A percentile compares a stretch with the other conserved stretches of the same genome.
phyloP scores from a whole-genome alignment of 30 jellyfish, hydroid and myxozoan species.

The Catostylus mosaicus region DNA sequence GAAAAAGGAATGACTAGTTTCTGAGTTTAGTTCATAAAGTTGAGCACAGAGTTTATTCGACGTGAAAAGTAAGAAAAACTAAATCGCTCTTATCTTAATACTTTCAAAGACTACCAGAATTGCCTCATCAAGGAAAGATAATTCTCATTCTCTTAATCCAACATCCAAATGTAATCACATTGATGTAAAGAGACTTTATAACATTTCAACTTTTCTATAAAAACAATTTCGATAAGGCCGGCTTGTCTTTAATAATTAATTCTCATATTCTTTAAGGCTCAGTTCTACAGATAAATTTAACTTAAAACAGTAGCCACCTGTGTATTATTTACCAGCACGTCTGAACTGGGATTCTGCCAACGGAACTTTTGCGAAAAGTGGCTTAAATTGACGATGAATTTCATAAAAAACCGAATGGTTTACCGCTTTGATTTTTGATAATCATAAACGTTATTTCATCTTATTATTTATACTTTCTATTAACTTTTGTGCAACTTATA shows the following conservation, averaged over 20 bases:
- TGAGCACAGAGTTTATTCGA: too few species aligned
- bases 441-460: neutral
- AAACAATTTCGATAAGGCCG: neutral
- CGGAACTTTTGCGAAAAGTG: neutral
- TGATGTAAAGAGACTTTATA: neutral
- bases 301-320: neutral
- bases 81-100: too few species aligned
- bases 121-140: too few species aligned
- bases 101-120: too few species aligned
- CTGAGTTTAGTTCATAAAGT: too few species aligned
- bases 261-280: neutral
- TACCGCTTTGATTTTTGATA: neutral
- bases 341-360: neutral
- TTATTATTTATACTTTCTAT: neutral
- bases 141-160: neutral
- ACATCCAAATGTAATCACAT: neutral
- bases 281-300: neutral
- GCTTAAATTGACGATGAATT: neutral
- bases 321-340: neutral
- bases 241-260: neutral
- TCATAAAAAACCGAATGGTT: neutral
- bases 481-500: neutral
- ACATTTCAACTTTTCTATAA: neutral
- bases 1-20: too few species aligned
- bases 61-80: too few species aligned